A percentile compares a stretch with the other conserved stretches of the same genome.
Evolutionary conservation across 2,888 invertebrate species (phyloP).

Genomic region (Platycnemis pennipes): DNA sequence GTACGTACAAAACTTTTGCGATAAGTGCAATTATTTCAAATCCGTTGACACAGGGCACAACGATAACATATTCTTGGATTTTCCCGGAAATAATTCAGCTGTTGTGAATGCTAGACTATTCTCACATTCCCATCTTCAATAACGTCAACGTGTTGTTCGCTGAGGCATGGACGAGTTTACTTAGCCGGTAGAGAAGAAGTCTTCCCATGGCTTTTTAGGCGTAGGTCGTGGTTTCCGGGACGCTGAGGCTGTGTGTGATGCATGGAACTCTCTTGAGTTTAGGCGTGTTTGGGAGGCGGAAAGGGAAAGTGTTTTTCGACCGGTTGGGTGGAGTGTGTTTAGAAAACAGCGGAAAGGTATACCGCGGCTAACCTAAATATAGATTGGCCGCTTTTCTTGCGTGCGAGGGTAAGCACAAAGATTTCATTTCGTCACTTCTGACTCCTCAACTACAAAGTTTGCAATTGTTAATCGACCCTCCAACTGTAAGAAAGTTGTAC

Average conservation of each 20-base stretch:
- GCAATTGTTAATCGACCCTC: not conserved
- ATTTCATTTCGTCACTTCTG: not conserved
- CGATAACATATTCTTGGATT: no score
- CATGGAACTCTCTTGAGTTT: not conserved
- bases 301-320: constrained; percentile 11
- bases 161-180: not conserved
- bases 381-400: not conserved
- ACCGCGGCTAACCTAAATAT: not conserved
- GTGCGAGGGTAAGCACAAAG: not conserved
- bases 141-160: no score
- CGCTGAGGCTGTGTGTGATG: not conserved
- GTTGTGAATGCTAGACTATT: no score
- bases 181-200: not conserved
- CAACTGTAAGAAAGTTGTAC: not conserved
- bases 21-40: no score
- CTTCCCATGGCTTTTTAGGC: not conserved
- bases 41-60: no score
- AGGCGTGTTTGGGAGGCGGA: not conserved
- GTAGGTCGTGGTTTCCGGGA: not conserved
- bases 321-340: not conserved
- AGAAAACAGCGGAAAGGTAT: not conserved
- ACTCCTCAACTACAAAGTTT: not conserved
- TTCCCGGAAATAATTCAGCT: no score
- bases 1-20: no score
- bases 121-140: no score